Conservation (phyloP, 2,888 invertebrate species). For the Notodonta dromedarius region DNA sequence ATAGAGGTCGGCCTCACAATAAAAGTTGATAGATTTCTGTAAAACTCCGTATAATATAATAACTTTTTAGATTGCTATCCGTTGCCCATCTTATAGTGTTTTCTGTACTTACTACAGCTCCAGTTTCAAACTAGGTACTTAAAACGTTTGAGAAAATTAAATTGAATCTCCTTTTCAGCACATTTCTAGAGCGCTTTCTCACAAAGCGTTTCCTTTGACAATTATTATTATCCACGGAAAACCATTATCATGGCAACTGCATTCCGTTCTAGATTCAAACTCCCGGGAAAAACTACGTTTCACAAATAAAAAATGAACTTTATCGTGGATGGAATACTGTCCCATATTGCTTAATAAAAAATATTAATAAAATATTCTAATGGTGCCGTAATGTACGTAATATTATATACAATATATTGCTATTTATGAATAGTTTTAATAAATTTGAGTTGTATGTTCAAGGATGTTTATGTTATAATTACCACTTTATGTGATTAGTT, state of each 20-base stretch:
- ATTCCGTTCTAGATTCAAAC: slow-evolving; percentile 4
- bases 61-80: no score
- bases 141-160: not conserved
- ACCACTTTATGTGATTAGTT: no score
- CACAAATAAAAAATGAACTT: not conserved
- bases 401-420: no score
- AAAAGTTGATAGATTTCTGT: no score
- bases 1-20: no score
- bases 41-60: no score
- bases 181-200: not conserved
- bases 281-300: not conserved
- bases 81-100: no score
- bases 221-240: slow-evolving; percentile 7
- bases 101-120: not conserved
- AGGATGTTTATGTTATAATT: no score
- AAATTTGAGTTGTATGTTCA: no score
- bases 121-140: not conserved
- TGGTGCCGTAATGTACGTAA: not conserved
- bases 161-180: not conserved
- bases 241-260: slow-evolving; percentile 13
- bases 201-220: slow-evolving; percentile 8
- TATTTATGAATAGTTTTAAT: no score
- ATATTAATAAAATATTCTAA: slow-evolving; percentile 17
- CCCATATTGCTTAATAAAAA: not conserved
- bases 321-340: not conserved